Base-by-base conservation (phyloP, 2,888 invertebrate species). In the Schizotus pectinicornis region DNA sequence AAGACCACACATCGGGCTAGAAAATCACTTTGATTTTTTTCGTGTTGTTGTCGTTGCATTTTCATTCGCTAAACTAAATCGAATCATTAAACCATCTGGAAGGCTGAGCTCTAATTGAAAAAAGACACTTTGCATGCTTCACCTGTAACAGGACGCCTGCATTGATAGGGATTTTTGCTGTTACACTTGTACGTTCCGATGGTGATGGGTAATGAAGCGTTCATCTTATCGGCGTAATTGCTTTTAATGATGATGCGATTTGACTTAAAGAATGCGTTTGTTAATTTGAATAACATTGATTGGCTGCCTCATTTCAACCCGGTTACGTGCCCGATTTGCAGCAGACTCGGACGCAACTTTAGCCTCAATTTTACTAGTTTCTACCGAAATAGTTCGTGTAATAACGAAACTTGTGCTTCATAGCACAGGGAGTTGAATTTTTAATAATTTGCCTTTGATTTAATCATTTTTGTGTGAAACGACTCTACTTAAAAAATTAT, bases 1-100 rank as follows among this genome's bases (percentile, higher is more conserved):
- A 57, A 61, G 66, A 66, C 66, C 66, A 66, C 66, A 66, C 66
- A 66, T 12, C 3, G 11, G 6, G 22, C 5, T 11, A 43, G 13
- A 11, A 32, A 12, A 42, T 11, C 3, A 12, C 30, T 22, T 31
- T 43, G 13, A 31, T 34, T 11, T n/a, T 7, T 22, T 22, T 22
- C 5, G 2, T 22, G 5, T 22, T 22, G 2, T 22, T 22, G 22
- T 22, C 22, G 22, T 22, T 22, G 22, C 22, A 22, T 22, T 22
- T 22, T 22, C 22, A 2, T 22, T 22, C 22, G 22, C 22, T 22
- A 41, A 14, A 14, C 22, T 3, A 39, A 39, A 39, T 22, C 11
- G 12, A 8, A 32, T 43, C 32, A 32, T 43, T 43, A n/a, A 45
- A 45, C 31, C 34, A 32, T 32, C 6, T 11, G 33, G 12, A 9